A percentile compares a stretch with the other conserved stretches of the same genome.
Evolutionary conservation across 2,797 vertebrate species (phyloP).

Genomic region (Dendrocincla fuliginosa): DNA sequence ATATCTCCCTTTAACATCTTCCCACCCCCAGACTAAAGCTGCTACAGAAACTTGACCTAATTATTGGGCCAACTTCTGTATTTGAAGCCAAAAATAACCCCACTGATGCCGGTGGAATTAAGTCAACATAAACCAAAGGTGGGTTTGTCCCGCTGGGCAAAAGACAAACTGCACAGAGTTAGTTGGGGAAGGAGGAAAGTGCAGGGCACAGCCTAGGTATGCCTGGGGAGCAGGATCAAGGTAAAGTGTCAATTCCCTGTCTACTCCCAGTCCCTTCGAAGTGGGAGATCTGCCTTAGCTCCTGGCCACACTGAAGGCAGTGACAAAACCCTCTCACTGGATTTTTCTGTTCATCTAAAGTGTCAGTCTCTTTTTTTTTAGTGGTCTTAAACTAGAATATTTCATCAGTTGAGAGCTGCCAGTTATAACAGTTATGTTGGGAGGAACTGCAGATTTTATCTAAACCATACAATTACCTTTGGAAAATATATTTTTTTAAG

Average conservation of each 20-base stretch:
- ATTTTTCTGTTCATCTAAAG: neutral
- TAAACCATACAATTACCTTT: constrained; percentile 29
- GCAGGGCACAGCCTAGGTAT: rapidly evolving
- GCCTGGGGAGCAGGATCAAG: neutral
- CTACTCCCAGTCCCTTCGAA: neutral
- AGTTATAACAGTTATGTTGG: neutral
- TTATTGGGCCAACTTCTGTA: neutral
- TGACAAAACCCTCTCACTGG: neutral
- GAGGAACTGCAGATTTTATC: constrained; percentile 16
- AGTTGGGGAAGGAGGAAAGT: neutral
- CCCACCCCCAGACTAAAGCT: neutral
- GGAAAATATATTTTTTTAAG: constrained; percentile 9
- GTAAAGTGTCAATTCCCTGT: neutral
- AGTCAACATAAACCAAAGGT: neutral
- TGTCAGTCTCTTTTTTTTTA: neutral
- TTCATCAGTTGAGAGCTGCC: neutral
- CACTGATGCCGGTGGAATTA: neutral
- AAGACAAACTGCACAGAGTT: neutral
- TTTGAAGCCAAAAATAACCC: neutral
- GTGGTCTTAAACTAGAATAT: constrained; percentile 4
- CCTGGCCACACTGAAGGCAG: neutral
- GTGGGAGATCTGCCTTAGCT: neutral
- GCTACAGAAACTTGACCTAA: neutral
- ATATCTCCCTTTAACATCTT: neutral
- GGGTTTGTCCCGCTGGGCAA: neutral